These are phyloP conservation scores for Dreissena rostriformis DNA, from an alignment of 1,140 invertebrate genomes.

Conservation along the genomic window DNA sequence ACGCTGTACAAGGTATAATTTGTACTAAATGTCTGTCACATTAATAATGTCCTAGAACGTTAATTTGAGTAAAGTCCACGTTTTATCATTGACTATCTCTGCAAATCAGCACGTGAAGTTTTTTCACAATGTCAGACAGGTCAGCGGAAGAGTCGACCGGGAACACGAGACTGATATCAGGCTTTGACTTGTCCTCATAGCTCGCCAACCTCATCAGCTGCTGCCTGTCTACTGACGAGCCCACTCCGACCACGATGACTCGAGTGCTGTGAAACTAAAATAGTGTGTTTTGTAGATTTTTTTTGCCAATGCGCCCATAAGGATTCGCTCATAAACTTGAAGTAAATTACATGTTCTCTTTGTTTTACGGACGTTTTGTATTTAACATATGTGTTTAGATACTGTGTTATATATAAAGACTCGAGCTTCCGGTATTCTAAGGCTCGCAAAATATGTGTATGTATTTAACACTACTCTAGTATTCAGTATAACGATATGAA, in stretches of 20 bases:
- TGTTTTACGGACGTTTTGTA: background rate
- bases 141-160: background rate
- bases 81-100: background rate
- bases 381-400: background rate
- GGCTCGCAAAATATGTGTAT: no score
- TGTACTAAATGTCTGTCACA: no score
- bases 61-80: no score
- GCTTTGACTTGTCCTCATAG: constrained; percentile 12
- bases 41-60: no score
- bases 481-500: background rate
- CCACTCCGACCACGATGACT: constrained; percentile 22
- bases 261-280: background rate
- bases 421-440: background rate
- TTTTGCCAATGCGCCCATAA: background rate
- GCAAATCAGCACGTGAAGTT: constrained; percentile 9
- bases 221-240: background rate
- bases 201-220: constrained; percentile 23
- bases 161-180: constrained; percentile 28
- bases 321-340: background rate
- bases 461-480: no score
- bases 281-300: no score
- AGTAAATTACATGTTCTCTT: background rate
- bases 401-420: background rate
- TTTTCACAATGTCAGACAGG: constrained; percentile 26
- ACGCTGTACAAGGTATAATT: no score